Percentiles rank a stretch among this genome's conserved stretches.
Conservation (phyloP, 2,888 invertebrate genomes). For the Horisme vitalbata region DNA sequence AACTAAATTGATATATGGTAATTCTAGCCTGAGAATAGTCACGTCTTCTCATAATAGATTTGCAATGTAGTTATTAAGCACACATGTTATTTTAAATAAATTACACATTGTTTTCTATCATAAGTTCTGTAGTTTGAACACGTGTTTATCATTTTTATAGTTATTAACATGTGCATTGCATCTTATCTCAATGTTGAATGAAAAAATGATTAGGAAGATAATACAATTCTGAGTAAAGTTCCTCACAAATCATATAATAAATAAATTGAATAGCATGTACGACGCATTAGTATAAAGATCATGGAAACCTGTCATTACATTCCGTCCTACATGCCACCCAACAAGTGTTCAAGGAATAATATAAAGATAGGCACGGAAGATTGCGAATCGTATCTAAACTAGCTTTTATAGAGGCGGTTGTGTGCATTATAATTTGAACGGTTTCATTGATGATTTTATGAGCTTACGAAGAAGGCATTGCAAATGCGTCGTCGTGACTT, state of each 20-base stretch:
- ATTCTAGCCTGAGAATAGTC: constrained; percentile 29
- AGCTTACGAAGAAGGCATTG: constrained; percentile 73
- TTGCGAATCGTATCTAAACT: constrained; percentile 63
- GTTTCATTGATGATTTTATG: constrained; percentile 77
- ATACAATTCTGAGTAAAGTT: constrained; percentile 11
- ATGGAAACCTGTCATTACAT: constrained; percentile 25
- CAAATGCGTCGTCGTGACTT: constrained; percentile 69
- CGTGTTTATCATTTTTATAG: constrained; percentile 26
- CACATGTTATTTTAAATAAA: constrained; percentile 30
- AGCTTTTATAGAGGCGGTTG: constrained; percentile 55
- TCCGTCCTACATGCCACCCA: constrained; percentile 31
- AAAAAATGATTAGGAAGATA: constrained; percentile 5
- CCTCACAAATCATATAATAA: constrained; percentile 5
- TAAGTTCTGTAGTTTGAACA: constrained; percentile 22
- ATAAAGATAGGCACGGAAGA: constrained; percentile 44
- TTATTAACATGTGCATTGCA: constrained; percentile 10
- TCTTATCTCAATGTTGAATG: neutral
- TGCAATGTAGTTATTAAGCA: constrained; percentile 22
- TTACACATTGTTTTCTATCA: constrained; percentile 26
- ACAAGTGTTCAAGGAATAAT: constrained; percentile 32
- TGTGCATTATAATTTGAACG: constrained; percentile 72
- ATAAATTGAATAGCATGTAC: constrained; percentile 9
- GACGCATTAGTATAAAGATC: constrained; percentile 29
- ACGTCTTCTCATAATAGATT: constrained; percentile 32
- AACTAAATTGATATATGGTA: constrained; percentile 30